Evolutionary conservation across 1,140 invertebrate genomes (phyloP).

Genomic region (Tetragonula clypearis): DNA sequence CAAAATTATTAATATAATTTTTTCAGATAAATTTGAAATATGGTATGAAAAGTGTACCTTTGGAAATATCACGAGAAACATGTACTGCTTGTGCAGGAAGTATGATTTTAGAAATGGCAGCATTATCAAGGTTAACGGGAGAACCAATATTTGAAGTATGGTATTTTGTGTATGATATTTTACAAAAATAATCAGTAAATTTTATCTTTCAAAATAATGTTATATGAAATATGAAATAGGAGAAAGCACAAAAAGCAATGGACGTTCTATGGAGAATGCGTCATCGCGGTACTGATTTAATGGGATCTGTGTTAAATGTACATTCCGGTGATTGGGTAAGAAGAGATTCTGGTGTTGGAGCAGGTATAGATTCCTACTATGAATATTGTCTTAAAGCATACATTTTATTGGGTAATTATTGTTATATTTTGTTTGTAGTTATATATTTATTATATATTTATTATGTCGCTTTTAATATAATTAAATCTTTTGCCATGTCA

Average conservation of each 20-base stretch:
- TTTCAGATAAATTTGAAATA: conserved; percentile 92
- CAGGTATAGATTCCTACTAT: conserved; percentile 99
- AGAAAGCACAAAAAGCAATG: conserved; percentile 97
- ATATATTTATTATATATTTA: conserved; percentile 4
- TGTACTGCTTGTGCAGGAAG: conserved; percentile 99
- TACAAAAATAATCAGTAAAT: neutral
- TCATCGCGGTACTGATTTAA: conserved; percentile 94
- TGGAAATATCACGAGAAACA: conserved; percentile 92
- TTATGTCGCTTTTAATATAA: neutral
- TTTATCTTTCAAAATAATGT: conserved; percentile 2
- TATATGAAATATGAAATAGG: conserved; percentile 77
- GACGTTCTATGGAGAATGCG: conserved; percentile 97
- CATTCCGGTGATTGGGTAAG: conserved; percentile 98
- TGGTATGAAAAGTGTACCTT: conserved; percentile 90
- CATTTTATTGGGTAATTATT: conserved; percentile 85
- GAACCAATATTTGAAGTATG: conserved; percentile 94
- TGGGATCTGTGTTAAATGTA: conserved; percentile 97
- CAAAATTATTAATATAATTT: conserved; percentile 23
- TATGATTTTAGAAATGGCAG: conserved; percentile 98
- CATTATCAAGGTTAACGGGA: conserved; percentile 95
- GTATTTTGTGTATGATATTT: conserved; percentile 36
- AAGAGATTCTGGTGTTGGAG: conserved; percentile 98
- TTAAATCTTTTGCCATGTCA: conserved; percentile 61
- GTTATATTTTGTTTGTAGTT: conserved; percentile 17
- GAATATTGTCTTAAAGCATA: conserved; percentile 98